Conservation (phyloP, 2,888 invertebrate species). For the Sesia apiformis region DNA sequence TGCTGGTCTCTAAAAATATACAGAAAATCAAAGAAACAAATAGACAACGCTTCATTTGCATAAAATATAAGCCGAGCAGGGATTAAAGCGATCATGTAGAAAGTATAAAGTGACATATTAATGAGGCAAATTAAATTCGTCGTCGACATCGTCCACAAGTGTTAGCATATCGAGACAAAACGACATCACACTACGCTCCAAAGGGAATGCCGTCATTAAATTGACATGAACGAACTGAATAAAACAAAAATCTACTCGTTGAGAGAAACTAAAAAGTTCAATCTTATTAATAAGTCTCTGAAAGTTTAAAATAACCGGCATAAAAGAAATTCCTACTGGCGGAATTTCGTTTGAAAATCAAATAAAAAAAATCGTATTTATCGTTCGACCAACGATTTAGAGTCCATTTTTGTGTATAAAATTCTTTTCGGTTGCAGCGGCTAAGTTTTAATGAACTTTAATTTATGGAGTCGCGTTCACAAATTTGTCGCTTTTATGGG, state of each 20-base stretch:
- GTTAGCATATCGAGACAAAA: constrained; percentile 22
- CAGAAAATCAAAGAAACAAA: too few species aligned
- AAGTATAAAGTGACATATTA: constrained; percentile 14
- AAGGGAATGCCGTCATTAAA: constrained; percentile 19
- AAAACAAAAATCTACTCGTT: constrained; percentile 11
- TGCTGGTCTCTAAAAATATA: too few species aligned
- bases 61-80: too few species aligned
- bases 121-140: constrained; percentile 27
- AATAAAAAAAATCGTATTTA: constrained; percentile 25
- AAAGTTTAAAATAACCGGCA: constrained; percentile 38
- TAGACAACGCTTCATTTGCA: too few species aligned
- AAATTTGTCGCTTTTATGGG: constrained; percentile 58
- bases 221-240: constrained; percentile 17
- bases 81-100: too few species aligned
- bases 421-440: constrained; percentile 22
- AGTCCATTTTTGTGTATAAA: constrained; percentile 40
- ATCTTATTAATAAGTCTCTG: constrained; percentile 31
- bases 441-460: constrained; percentile 60
- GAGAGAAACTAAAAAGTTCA: constrained; percentile 14
- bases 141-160: constrained; percentile 23
- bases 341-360: constrained; percentile 34
- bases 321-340: constrained; percentile 35
- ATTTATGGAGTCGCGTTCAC: constrained; percentile 48
- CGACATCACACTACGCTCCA: constrained; percentile 17
- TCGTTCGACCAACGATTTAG: constrained; percentile 26